Conservation (phyloP, 2,888 invertebrate species). For the Lasioglossum vierecki region DNA sequence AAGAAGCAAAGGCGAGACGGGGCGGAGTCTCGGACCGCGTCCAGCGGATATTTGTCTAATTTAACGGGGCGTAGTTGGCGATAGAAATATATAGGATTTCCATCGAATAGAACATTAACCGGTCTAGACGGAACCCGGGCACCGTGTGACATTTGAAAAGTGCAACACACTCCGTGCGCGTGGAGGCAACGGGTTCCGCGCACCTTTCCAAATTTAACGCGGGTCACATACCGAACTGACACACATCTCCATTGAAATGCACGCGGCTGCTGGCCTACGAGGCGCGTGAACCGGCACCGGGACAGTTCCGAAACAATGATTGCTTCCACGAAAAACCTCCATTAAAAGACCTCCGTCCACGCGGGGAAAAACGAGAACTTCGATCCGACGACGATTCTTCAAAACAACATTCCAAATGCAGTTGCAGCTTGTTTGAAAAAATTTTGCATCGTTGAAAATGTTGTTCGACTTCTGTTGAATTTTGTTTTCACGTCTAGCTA, state of each 20-base stretch:
- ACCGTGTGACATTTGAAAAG: constrained; percentile 62
- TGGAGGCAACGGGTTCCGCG: constrained; percentile 3
- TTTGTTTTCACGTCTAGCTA: no score
- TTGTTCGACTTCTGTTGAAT: no score
- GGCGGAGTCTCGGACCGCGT: neutral
- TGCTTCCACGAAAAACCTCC: neutral
- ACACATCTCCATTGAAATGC: constrained; percentile 55
- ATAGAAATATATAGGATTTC: constrained; percentile 30
- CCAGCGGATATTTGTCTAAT: neutral
- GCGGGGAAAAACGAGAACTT: neutral
- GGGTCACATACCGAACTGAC: constrained; percentile 60
- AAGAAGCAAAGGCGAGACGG: neutral
- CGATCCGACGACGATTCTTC: neutral
- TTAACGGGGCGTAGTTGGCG: neutral
- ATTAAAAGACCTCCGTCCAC: neutral
- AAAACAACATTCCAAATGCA: neutral
- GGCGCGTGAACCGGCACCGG: neutral
- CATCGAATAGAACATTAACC: constrained; percentile 24
- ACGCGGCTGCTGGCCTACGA: constrained; percentile 25
- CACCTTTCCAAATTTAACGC: constrained; percentile 65
- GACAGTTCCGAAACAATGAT: neutral
- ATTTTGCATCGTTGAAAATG: neutral
- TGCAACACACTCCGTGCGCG: constrained; percentile 48
- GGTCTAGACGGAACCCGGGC: constrained; percentile 23
- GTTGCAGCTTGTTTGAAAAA: neutral